Evolutionary conservation across 2,797 vertebrate species (phyloP).

Genomic region (Champsocephalus gunnari): DNA sequence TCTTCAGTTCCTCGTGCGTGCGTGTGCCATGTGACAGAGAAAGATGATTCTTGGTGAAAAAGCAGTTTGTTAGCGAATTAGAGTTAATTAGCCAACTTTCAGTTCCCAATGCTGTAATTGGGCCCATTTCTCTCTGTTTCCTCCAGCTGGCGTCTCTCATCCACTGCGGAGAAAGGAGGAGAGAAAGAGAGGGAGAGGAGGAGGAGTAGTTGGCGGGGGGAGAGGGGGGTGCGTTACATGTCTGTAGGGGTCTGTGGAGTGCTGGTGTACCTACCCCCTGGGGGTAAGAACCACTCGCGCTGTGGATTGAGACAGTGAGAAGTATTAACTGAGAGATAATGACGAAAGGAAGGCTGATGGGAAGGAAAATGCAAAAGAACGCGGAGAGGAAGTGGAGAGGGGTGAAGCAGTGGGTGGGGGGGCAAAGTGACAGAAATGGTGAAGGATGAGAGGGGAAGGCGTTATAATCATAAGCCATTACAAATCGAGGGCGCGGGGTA

Average conservation of each 20-base stretch:
- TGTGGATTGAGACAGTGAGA: conserved; percentile 67
- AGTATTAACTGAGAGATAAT: conserved; percentile 80
- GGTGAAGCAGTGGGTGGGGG: background rate
- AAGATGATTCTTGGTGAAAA: conserved; percentile 83
- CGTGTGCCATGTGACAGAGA: conserved; percentile 77
- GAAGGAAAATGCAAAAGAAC: conserved; percentile 71
- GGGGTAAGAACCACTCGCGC: conserved; percentile 71
- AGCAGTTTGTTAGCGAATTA: conserved; percentile 89
- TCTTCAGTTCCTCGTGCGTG: conserved; percentile 47
- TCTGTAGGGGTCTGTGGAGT: conserved; percentile 73
- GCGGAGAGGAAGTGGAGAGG: conserved; percentile 60
- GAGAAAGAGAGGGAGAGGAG: conserved; percentile 28
- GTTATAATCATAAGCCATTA: conserved; percentile 68
- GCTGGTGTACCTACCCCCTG: conserved; percentile 61
- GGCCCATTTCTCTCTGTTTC: conserved; percentile 86
- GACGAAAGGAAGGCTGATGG: conserved; percentile 75
- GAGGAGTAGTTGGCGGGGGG: background rate
- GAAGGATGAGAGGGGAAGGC: conserved; percentile 64
- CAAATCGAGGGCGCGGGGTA: conserved; percentile 60
- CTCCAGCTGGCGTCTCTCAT: conserved; percentile 87
- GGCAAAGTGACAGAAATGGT: conserved; percentile 70
- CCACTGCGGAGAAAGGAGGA: conserved; percentile 69
- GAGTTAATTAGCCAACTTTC: conserved; percentile 88
- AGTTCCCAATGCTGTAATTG: conserved; percentile 87
- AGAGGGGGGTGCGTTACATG: conserved; percentile 50